Conservation (phyloP, 2,888 invertebrate genomes). For the Eupeodes latifasciatus region DNA sequence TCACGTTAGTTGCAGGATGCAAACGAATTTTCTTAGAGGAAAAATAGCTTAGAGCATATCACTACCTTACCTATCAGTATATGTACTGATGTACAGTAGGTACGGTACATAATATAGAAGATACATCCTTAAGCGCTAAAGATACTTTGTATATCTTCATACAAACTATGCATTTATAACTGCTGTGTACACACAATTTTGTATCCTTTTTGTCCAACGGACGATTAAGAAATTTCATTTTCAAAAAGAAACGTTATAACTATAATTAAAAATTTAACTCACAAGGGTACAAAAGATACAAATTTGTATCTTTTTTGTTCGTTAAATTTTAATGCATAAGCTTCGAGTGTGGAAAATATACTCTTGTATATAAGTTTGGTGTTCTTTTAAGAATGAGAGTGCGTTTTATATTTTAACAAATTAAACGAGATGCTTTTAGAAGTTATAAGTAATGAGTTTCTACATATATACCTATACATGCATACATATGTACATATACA, state of each 20-base stretch:
- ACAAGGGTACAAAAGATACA: conserved; percentile 27
- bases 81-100: not conserved
- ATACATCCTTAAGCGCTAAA: conserved; percentile 28
- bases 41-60: conserved; percentile 41
- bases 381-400: not conserved
- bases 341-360: not conserved
- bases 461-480: no score
- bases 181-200: conserved; percentile 25
- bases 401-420: conserved; percentile 1
- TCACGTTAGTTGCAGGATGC: conserved; percentile 48
- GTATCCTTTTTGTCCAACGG: conserved; percentile 35
- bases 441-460: conserved; percentile 20
- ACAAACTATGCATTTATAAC: conserved; percentile 3
- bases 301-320: conserved; percentile 3
- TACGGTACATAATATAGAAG: not conserved
- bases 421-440: conserved; percentile 12
- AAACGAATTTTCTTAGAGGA: conserved; percentile 62
- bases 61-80: no score
- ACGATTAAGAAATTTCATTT: conserved; percentile 66
- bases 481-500: no score
- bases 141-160: conserved; percentile 1
- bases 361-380: not conserved
- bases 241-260: conserved; percentile 48
- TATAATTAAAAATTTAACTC: conserved; percentile 61
- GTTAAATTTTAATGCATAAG: not conserved